Base-by-base conservation (phyloP, 1,140 invertebrate species). In the Nasonia vitripennis region DNA sequence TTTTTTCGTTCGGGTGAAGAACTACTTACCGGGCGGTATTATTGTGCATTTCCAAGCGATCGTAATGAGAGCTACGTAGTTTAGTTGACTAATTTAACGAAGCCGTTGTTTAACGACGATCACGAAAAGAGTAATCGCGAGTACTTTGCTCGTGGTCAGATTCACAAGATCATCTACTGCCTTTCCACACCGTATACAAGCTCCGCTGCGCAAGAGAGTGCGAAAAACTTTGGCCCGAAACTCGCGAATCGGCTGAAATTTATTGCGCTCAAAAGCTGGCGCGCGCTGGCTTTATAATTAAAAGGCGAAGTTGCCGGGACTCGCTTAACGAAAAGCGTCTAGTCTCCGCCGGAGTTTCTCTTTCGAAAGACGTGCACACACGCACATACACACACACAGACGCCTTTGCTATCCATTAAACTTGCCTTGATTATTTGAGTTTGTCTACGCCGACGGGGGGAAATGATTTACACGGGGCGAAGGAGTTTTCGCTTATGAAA, bases 361-460 rank as follows among this genome's bases (percentile, higher is more conserved):
- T n/a, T 62, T 62, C 55, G 55, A 62, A 62, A 11, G 51, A 51
- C 9, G 14, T 23, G 62, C 12, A 37, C 23, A 3, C 34, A 23
- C 37, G 37, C n/a, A 3, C 34, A n/a, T n/a, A 23, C 37, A 51
- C 14, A 3, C 34, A 23, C 37, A n/a, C 27, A 0, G 2, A 14
- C 27, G 1, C 11, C 77, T 45, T 6, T 27, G 74, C 41, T 41
- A 84, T 84, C 68, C 78, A 77, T 86, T 77, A 70, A 81, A 86
- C 20, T 86, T 83, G 2, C 62, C 14, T 83, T 77, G 81, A 78
- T 86, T 83, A 83, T 83, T 79, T 74, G 81, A 79, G 45, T 86
- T 86, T 83, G 75, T 41, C 80, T 83, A 67, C 75, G 70, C 17
- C 74, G 34, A 45, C 20, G 74, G 37, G 0, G 20, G 11, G 17